Evolutionary conservation across 2,797 vertebrate species (phyloP), one percentile per base, ranked within the genome.

Genomic region (Taenioides sp.): DNA sequence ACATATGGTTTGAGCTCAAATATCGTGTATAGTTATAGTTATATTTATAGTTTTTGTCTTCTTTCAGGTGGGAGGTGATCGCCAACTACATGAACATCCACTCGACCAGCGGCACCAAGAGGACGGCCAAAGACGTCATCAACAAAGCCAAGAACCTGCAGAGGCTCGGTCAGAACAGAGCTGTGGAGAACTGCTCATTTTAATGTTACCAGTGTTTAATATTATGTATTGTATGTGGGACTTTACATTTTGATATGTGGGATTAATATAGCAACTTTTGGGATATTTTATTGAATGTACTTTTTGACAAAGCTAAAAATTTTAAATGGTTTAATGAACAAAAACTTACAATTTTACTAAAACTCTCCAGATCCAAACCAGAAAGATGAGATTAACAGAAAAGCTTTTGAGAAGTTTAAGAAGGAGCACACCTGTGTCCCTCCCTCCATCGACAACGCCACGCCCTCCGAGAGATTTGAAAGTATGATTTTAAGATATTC

Each of bases 71-170:
- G 98, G 98, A 99, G 87, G 98, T 99, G 71, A 98, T 99, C 79
- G 98, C 98, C 84, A 99, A 98, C 89, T 98, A 99, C 61, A 99
- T 99, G 96, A 99, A 99, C 87, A 91, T 97, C 81, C 98, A 99
- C 92, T 98, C 98, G 81, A 92, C 90, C 85, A 96, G 94, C 68
- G 95, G 95, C 85, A 91, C 95, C 81, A 99, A 96, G 88, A 94
- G 96, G 87, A 98, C 94, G 0, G 97, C 98, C 68, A 99, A 99
- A 94, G 98, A 99, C 58, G 96, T 99, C 82, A 99, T 99, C 84
- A 93, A 95, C 90, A 99, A 99, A 94, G 97, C 98, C 76, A 99
- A 99, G 92, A 98, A 95, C 74, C 94, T 99, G 23, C 98, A 99
- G 69, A 96, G 97, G 86, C 95, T 99, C 25, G 97, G 98, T 99